Evolutionary conservation across 2,113 vertebrate species (phyloP), one percentile per base, ranked within the genome.

Genomic region (Calidris pygmaea): DNA sequence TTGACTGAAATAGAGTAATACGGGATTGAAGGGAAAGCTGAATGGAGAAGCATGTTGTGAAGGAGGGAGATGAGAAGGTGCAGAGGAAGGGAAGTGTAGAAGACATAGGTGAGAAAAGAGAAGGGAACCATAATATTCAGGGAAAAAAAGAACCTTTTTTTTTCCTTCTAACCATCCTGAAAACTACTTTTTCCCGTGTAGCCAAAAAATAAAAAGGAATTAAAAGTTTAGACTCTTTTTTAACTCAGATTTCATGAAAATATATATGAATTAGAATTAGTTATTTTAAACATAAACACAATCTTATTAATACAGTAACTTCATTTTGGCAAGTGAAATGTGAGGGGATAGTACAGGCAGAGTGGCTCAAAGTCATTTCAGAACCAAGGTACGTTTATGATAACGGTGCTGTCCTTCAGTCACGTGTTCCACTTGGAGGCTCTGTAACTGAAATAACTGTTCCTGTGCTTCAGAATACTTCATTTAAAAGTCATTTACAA

Each of bases 141-240:
- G 3, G 41, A 62, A 37, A 35, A 16, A 9, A 27, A 2, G 0
- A 62, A 7, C 7, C 1, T 14, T 10, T 53, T 41, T 34, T 32
- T 7, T 63, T 48, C 10, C 29, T 41, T 63, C 32, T 68, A 41
- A 56, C 48, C 22, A 43, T 65, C 14, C 12, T 53, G 56, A 47
- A 65, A 76, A 81, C 18, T 45, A 3, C 55, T 71, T 66, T 62
- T 85, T 62, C 52, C 30, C 26, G 7, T 32, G 7, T 78, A 70
- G 10, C 23, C 41, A 30, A 76, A 50, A 32, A 76, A 53, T 82
- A 79, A 67, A 81, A 85, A 92, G 29, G 47, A 60, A 27, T 52
- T 41, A 7, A 75, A 92, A 71, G 9, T 39, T 71, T 43, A 35
- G 11, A 12, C 24, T 85, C 9, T 75, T 87, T 72, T 78, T 75